These are phyloP conservation scores for Momotus momota DNA, from an alignment of 2,797 vertebrate species.

Conservation along the genomic window DNA sequence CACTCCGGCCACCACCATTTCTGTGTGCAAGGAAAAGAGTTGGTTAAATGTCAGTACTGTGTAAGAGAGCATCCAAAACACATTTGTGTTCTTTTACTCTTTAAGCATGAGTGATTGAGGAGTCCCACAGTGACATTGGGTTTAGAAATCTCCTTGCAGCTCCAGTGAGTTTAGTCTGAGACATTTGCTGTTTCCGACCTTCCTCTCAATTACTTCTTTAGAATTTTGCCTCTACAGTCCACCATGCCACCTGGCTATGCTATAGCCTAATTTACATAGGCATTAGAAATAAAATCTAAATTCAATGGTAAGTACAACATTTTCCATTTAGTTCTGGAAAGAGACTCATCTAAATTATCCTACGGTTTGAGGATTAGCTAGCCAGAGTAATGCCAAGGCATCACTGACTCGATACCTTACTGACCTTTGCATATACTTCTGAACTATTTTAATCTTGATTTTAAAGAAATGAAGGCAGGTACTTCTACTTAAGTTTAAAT, in stretches of 20 bases:
- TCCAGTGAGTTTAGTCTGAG: not conserved
- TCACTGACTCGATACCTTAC: not conserved
- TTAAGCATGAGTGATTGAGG: accelerated
- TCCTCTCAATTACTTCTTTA: not conserved
- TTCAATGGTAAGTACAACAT: not conserved
- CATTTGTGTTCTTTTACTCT: not conserved
- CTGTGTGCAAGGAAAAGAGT: constrained; percentile 68
- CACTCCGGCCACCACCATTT: constrained; percentile 95
- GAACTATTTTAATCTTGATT: not conserved
- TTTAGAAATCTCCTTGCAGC: not conserved
- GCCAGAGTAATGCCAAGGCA: not conserved
- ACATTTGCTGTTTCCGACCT: not conserved
- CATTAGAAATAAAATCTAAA: not conserved
- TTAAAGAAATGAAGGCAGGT: not conserved
- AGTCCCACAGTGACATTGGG: not conserved
- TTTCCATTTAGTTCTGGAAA: not conserved
- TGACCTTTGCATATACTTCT: not conserved
- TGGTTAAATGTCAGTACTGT: not conserved
- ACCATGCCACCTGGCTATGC: not conserved
- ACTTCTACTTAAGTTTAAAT: not conserved
- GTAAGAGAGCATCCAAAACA: not conserved
- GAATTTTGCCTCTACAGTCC: not conserved
- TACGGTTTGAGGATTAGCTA: not conserved
- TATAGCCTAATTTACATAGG: not conserved
- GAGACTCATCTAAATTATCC: not conserved